Conservation (phyloP, 1,140 invertebrate genomes). For the Trachymyrmex cornetzi region DNA sequence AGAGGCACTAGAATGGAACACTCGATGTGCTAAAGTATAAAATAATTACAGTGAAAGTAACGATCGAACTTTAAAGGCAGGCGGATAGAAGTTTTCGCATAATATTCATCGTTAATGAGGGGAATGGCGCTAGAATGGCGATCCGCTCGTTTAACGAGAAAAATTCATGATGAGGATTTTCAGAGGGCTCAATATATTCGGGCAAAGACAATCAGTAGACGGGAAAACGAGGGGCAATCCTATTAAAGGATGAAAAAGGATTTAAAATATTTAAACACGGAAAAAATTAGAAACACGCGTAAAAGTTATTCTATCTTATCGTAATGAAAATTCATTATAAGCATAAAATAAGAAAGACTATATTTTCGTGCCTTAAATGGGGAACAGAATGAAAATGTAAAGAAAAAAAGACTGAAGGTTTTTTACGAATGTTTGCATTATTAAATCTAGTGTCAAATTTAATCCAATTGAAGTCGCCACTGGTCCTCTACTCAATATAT, state of each 20-base stretch:
- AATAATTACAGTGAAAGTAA: slow-evolving; percentile 62
- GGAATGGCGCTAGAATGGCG: slow-evolving; percentile 23
- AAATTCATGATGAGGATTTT: slow-evolving; percentile 59
- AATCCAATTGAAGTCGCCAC: no score
- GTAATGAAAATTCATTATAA: not conserved
- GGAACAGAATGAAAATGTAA: not conserved
- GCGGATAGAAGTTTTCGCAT: slow-evolving; percentile 46
- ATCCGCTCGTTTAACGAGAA: slow-evolving; percentile 54
- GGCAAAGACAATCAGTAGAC: slow-evolving; percentile 45
- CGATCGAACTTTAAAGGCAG: slow-evolving; percentile 52
- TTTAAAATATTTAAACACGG: not conserved
- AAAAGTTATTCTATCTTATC: not conserved
- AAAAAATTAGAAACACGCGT: not conserved
- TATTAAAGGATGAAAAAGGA: not conserved
- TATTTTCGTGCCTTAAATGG: not conserved
- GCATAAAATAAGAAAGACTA: not conserved
- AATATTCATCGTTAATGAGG: slow-evolving; percentile 59
- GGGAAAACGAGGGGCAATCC: slow-evolving; percentile 6
- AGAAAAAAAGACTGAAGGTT: not conserved
- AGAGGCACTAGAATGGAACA: slow-evolving; percentile 49
- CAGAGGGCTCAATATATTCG: slow-evolving; percentile 44
- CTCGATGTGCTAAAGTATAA: slow-evolving; percentile 54
- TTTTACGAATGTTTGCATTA: not conserved
- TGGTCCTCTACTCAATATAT: no score
- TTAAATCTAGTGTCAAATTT: no score